phyloP scores from a whole-genome alignment of 2,888 invertebrate genomes.

The Nemotelus pantherinus region DNA sequence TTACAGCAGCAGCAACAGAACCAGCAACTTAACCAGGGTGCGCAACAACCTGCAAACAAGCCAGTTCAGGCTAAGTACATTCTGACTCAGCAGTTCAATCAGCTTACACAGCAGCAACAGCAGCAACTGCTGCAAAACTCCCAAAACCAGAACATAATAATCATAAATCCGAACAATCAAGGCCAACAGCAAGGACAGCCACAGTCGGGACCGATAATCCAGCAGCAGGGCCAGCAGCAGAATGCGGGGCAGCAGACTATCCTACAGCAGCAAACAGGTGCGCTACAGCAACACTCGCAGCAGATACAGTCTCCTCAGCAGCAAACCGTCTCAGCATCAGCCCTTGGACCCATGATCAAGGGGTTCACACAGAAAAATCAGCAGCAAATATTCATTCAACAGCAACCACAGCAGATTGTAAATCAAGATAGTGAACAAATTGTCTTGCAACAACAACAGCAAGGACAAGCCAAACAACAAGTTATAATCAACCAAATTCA shows the following conservation, averaged over 20 bases:
- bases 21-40: conserved; percentile 54
- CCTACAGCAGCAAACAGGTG: conserved; percentile 27
- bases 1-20: conserved; percentile 48
- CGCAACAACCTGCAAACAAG: conserved; percentile 54
- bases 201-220: conserved; percentile 46
- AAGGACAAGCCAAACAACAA: conserved; percentile 45
- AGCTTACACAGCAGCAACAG: conserved; percentile 70
- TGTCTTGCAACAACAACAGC: conserved; percentile 66
- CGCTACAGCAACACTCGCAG: conserved; percentile 61
- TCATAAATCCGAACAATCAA: conserved; percentile 61
- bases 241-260: conserved; percentile 54
- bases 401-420: conserved; percentile 63
- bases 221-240: conserved; percentile 8
- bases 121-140: conserved; percentile 65
- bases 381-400: conserved; percentile 65
- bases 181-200: conserved; percentile 19
- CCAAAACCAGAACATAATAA: conserved; percentile 64
- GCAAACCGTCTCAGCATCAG: conserved; percentile 66
- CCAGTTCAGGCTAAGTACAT: conserved; percentile 60
- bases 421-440: conserved; percentile 64
- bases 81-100: conserved; percentile 72
- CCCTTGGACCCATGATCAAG: conserved; percentile 62
- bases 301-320: conserved; percentile 66
- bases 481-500: conserved; percentile 65
- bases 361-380: conserved; percentile 65